Evolutionary conservation across 2,888 invertebrate genomes (phyloP).

Genomic region (Lamproptera curius): DNA sequence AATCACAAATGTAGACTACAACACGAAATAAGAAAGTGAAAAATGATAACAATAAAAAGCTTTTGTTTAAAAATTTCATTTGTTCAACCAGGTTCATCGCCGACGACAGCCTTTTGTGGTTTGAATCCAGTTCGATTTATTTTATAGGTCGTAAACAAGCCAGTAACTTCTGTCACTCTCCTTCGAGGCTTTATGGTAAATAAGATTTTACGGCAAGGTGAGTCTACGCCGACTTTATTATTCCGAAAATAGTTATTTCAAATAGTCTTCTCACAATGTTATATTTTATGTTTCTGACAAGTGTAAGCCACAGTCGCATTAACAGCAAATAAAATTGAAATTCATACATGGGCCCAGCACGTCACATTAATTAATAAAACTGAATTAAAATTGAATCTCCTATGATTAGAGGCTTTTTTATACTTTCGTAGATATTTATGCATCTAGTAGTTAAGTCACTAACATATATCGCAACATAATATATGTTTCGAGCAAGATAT

Average conservation of each 20-base stretch:
- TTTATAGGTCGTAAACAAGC: conserved; percentile 72
- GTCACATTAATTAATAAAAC: no score
- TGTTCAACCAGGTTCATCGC: conserved; percentile 19
- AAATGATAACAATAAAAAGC: background rate
- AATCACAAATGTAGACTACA: no score
- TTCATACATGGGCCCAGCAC: no score
- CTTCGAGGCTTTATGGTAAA: conserved; percentile 67
- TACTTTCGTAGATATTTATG: no score
- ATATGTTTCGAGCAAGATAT: no score
- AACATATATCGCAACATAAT: no score
- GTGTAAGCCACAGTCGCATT: no score
- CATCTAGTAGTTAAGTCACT: no score
- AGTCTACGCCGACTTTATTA: conserved; percentile 49
- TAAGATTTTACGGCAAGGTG: conserved; percentile 63
- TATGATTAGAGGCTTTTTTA: no score
- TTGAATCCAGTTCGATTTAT: conserved; percentile 60
- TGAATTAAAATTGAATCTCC: no score
- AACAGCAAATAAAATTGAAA: no score
- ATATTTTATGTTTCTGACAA: no score
- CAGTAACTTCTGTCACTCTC: conserved; percentile 60
- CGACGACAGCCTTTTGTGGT: conserved; percentile 34
- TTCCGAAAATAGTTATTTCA: conserved; percentile 51
- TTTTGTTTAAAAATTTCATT: conserved; percentile 10
- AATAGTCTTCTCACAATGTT: conserved; percentile 32
- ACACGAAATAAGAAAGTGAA: background rate